Base-by-base conservation (phyloP, 2,888 invertebrate species). In the Onchidella celtica region DNA sequence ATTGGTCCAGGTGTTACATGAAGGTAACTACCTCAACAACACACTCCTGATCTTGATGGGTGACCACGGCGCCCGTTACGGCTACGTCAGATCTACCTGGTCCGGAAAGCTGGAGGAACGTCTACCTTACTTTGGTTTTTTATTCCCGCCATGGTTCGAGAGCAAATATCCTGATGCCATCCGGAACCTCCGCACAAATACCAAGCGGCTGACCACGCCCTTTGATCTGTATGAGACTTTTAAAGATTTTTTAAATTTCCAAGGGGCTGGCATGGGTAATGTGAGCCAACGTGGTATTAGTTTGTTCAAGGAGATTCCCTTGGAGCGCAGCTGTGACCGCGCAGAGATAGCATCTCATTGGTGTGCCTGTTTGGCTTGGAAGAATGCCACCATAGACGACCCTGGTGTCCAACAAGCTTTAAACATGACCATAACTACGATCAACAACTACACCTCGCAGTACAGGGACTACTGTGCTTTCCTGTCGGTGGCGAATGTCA, bases 101-200 rank as follows among this genome's bases (percentile, higher is more conserved):
- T 97, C 98, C 92, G 98, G 98, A 0, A 97, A 97, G 92, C 95
- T 97, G 81, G 98, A 98, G 89, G 98, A 98, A 91, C 95, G 98
- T 0, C 92, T 98, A 80, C 98, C 98, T 0, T 96, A 97, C 88
- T 97, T 98, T 92, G 95, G 96, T 0, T 95, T 98, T 74, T 93
- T 95, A 0, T 95, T 98, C 88, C 98, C 98, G 0, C 93, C 95
- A 0, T 95, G 95, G 92, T 95, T 98, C 85, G 94, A 95, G 84
- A 93, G 94, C 17, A 93, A 94, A 9, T 95, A 96, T 87, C 95
- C 96, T 0, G 90, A 93, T 17, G 95, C 95, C n/a, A 95, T 95
- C 84, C 93, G 93, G 0, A 96, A 96, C 81, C 86, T 94, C 14
- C 76, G 94, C 40, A 93, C 91, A 0, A 98, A 98, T 91, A 94